These are phyloP conservation scores for Gallinago media DNA, from an alignment of 2,113 vertebrate species.

Conservation along the genomic window DNA sequence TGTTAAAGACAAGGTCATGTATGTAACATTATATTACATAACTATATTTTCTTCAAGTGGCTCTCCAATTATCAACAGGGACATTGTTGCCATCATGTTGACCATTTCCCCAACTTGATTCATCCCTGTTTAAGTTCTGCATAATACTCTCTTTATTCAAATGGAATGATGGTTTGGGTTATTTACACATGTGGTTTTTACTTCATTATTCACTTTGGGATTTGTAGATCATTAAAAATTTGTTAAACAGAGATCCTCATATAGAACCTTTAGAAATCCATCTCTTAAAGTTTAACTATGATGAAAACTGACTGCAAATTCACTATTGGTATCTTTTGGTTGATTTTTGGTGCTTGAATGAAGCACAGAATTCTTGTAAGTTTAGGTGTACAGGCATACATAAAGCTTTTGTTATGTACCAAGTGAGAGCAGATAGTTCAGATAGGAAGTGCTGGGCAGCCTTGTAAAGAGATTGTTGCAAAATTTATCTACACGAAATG, in stretches of 20 bases:
- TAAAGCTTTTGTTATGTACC: not conserved
- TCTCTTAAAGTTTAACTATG: not conserved
- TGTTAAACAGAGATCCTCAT: not conserved
- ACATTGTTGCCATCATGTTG: not conserved
- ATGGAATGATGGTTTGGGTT: not conserved
- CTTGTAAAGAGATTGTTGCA: not conserved
- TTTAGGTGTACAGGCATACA: not conserved
- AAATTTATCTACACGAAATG: not conserved
- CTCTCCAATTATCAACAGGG: not conserved
- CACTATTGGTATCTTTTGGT: not conserved
- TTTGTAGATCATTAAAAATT: not conserved
- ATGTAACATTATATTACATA: not conserved
- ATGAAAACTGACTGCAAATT: not conserved
- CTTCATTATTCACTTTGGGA: not conserved
- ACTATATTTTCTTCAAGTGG: not conserved
- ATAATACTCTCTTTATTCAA: not conserved
- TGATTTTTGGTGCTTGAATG: not conserved
- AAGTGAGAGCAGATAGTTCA: not conserved
- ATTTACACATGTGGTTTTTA: not conserved
- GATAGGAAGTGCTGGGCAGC: not conserved
- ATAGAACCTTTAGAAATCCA: not conserved
- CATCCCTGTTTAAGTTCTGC: not conserved
- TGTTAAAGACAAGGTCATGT: not conserved
- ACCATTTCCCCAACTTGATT: not conserved
- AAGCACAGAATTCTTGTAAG: not conserved